phyloP scores from a whole-genome alignment of 2,113 vertebrate genomes.

The Dasyurus viverrinus region DNA sequence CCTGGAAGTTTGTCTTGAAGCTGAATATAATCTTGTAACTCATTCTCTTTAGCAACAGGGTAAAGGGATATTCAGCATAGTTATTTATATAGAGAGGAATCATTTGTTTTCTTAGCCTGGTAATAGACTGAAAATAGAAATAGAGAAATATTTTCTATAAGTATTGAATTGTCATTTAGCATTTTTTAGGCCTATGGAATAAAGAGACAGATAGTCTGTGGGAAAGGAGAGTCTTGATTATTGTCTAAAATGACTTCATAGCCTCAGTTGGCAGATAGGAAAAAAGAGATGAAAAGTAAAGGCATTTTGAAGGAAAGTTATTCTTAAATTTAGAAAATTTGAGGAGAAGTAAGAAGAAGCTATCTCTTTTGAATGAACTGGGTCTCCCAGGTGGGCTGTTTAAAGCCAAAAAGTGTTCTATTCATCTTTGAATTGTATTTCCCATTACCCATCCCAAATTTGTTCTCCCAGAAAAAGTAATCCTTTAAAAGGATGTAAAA shows the following conservation, averaged over 20 bases:
- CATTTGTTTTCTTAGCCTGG: background rate
- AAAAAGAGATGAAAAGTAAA: background rate
- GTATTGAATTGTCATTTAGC: constrained; percentile 10
- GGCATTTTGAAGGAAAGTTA: background rate
- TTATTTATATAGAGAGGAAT: constrained; percentile 42
- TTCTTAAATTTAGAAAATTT: background rate
- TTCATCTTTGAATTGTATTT: background rate
- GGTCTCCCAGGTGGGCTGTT: background rate
- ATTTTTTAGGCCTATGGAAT: constrained; percentile 34
- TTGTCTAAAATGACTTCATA: constrained; percentile 12
- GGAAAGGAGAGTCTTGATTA: constrained; percentile 13
- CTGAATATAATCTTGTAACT: constrained; percentile 58
- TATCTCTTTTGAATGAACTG: background rate
- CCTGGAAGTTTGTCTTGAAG: constrained; percentile 62
- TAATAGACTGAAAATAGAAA: constrained; percentile 15
- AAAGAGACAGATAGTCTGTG: background rate
- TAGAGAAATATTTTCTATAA: background rate
- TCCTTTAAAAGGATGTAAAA: background rate
- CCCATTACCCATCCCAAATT: background rate
- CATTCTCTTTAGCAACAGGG: constrained; percentile 35
- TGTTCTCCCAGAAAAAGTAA: background rate
- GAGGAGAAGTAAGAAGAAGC: constrained; percentile 12
- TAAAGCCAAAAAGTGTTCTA: background rate
- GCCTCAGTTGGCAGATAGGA: background rate
- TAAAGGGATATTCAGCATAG: constrained; percentile 26